Conservation (phyloP, 2,113 vertebrate genomes). For the Semnornis frantzii region DNA sequence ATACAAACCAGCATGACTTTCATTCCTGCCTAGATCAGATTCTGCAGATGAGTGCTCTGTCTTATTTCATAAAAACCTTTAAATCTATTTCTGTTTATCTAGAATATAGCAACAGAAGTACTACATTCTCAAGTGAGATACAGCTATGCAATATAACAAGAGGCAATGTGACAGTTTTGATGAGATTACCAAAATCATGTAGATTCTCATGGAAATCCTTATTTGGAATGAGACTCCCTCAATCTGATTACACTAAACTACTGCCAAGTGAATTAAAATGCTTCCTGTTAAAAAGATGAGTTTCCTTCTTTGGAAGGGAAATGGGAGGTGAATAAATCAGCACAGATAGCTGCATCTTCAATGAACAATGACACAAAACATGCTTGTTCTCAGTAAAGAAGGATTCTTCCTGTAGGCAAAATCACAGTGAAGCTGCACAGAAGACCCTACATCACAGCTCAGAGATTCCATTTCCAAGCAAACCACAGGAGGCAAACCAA, state of each 20-base stretch:
- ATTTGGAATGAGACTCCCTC: neutral
- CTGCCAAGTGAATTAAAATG: neutral
- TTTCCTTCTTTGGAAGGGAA: neutral
- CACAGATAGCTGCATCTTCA: neutral
- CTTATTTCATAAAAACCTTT: neutral
- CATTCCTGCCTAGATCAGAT: neutral
- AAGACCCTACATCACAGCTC: neutral
- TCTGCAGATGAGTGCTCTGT: neutral
- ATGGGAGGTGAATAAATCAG: neutral
- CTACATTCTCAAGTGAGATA: neutral
- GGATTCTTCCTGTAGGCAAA: neutral
- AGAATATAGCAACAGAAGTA: neutral
- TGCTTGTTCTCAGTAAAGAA: neutral
- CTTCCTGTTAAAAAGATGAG: neutral
- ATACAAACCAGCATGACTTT: neutral
- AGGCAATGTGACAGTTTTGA: neutral
- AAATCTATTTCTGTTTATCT: conserved; percentile 2
- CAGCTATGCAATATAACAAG: neutral
- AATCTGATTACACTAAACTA: neutral
- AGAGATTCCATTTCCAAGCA: neutral
- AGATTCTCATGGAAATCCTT: neutral
- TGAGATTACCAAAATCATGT: neutral
- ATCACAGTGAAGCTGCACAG: neutral
- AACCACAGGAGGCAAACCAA: neutral
- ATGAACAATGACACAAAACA: neutral